phyloP scores from a whole-genome alignment of 1,140 invertebrate species.

The Heliconius melpomene region DNA sequence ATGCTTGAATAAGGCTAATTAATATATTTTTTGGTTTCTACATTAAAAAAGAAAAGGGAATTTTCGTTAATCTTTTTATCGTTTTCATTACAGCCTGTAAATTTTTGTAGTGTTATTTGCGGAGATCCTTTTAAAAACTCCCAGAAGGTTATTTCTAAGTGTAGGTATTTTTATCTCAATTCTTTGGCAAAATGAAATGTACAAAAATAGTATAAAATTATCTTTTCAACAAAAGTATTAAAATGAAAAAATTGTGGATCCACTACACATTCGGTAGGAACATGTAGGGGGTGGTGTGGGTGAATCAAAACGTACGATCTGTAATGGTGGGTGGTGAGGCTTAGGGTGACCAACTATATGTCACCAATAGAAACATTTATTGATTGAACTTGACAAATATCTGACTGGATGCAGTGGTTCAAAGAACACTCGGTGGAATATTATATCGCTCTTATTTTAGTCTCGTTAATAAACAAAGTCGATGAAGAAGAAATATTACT shows the following conservation, averaged over 20 bases:
- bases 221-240: constrained; percentile 17
- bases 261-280: constrained; percentile 31
- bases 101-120: too few species aligned
- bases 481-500: too few species aligned
- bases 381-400: too few species aligned
- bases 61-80: constrained; percentile 1
- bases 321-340: neutral
- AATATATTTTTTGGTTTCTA: constrained; percentile 6
- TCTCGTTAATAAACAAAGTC: too few species aligned
- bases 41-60: neutral
- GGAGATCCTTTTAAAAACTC: neutral
- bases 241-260: constrained; percentile 16
- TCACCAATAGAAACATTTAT: neutral
- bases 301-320: constrained; percentile 46
- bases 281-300: constrained; percentile 30
- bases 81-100: neutral
- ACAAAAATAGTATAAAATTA: constrained; percentile 6
- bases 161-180: too few species aligned
- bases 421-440: too few species aligned
- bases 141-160: neutral
- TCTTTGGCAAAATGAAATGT: neutral
- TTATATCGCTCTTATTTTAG: too few species aligned
- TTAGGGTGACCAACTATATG: constrained; percentile 39
- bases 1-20: constrained; percentile 19
- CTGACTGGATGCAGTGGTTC: too few species aligned